Evolutionary conservation across 1,140 invertebrate species (phyloP), one percentile per base, ranked within the genome.

Genomic region (Stegodyphus mimosarum): DNA sequence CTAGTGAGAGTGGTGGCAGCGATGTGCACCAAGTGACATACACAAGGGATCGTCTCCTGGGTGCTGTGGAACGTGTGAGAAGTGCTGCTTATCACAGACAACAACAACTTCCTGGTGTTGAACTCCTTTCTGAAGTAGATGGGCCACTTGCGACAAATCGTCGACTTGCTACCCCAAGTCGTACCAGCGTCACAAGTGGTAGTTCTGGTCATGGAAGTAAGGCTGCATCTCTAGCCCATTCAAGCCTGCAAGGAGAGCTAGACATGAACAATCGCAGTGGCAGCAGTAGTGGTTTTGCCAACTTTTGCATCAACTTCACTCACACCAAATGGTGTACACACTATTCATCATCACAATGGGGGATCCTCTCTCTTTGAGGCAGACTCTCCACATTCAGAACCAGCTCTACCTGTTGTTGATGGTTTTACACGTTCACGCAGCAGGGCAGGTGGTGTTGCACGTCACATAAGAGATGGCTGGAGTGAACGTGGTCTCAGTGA

Each of bases 21-120:
- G 75, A 78, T 53, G 83, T 77, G 13, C 86, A 89, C 63, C 90
- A 89, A 73, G 86, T 89, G 52, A 89, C 88, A n/a, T 91, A 91
- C 86, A 91, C 91, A 10, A 87, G 91, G 17, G 91, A 92, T 69
- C 89, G 90, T 50, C 87, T 92, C 6, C 89, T 91, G 64, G 90
- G 90, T 50, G 89, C 90, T 18, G 90, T 92, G 18, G 90, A 91
- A 75, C 88, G 89, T 71, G 89, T 91, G 33, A 88, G 91, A 7
- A 89, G 89, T 81, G 89, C 89, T 60, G 87, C 74, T 13, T 89
- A 90, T n/a, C 87, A 88, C n/a, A 64, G 78, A 55, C 78, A 83
- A 80, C 60, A 80, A 76, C 70, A 84, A 71, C 63, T 81, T 73
- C 80, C 78, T 81, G 71, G 70, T 74, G 72, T 49, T 33, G 72